Evolutionary conservation across 2,113 vertebrate genomes (phyloP).

Genomic region (Connochaetes taurinus): DNA sequence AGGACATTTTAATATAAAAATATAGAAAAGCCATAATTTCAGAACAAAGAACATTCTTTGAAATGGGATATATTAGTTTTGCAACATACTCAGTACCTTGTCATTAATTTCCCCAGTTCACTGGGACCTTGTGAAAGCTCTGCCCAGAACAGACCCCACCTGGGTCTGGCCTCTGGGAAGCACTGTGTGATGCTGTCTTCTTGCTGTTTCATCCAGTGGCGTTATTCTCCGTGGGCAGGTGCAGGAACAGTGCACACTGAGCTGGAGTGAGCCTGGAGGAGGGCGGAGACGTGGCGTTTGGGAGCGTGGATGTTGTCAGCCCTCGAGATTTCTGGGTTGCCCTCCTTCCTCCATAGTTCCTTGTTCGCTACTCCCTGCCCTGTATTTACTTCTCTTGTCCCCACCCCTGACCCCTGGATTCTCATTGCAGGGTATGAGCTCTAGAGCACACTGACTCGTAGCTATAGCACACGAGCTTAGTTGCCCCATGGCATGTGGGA

Average conservation of each 20-base stretch:
- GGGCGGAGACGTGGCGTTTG: background rate
- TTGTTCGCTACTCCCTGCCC: background rate
- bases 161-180: background rate
- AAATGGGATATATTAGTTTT: background rate
- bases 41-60: background rate
- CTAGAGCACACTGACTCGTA: background rate
- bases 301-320: background rate
- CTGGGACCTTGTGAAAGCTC: background rate
- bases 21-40: background rate
- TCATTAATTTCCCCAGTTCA: background rate
- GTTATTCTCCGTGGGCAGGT: background rate
- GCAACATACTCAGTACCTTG: background rate
- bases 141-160: background rate
- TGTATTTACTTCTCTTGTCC: background rate
- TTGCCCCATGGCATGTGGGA: background rate
- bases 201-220: background rate
- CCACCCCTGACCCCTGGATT: background rate
- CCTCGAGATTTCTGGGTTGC: background rate
- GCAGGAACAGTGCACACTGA: background rate
- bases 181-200: background rate
- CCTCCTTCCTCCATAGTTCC: background rate
- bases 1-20: slow-evolving; percentile 11
- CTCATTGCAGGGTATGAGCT: background rate
- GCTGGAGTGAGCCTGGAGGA: background rate
- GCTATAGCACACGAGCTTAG: background rate